Conservation (phyloP, 2,113 vertebrate genomes). For the Anseranas semipalmata region DNA sequence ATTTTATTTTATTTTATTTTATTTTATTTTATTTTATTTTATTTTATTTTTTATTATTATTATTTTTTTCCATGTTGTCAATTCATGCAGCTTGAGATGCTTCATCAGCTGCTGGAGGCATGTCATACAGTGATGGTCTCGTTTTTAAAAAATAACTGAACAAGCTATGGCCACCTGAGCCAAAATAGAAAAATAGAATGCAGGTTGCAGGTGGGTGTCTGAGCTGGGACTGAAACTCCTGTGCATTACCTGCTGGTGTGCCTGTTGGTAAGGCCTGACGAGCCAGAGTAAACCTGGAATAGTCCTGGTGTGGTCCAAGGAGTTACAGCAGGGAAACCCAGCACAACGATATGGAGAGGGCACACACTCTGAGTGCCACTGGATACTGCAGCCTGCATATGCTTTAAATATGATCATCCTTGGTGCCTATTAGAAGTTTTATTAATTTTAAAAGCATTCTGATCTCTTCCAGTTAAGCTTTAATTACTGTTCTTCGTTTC, state of each 20-base stretch:
- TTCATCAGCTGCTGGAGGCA: neutral
- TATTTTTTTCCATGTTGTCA: neutral
- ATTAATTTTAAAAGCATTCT: conserved; percentile 33
- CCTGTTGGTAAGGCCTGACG: neutral
- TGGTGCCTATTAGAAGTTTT: neutral
- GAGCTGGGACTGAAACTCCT: neutral
- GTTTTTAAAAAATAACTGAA: neutral
- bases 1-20: no score
- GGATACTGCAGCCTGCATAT: neutral
- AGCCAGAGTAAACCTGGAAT: neutral
- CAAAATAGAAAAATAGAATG: neutral
- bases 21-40: no score
- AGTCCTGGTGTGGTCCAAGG: neutral
- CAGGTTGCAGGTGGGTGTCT: neutral
- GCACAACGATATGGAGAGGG: neutral
- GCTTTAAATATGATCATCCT: neutral
- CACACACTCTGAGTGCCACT: accelerated
- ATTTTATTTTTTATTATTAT: no score
- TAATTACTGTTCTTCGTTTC: conserved; percentile 17
- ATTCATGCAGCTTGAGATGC: neutral
- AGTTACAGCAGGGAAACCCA: neutral
- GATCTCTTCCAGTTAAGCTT: conserved; percentile 23
- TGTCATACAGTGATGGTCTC: neutral
- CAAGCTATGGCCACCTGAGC: neutral
- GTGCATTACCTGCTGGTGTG: neutral